These are phyloP conservation scores for Gymnobelideus leadbeateri DNA, from an alignment of 2,113 vertebrate species.

Conservation along the genomic window DNA sequence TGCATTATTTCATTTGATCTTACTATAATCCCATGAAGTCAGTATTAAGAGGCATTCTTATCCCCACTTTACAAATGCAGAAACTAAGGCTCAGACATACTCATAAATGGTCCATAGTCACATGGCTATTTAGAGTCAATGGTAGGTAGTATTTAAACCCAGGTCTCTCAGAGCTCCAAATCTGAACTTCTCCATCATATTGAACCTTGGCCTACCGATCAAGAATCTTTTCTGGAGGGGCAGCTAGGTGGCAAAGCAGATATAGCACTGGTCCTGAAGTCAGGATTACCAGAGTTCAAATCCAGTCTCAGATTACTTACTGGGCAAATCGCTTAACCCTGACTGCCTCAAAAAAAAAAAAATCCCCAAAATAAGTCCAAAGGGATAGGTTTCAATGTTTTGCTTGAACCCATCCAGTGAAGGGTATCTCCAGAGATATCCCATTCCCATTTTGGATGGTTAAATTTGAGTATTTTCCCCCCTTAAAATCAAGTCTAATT, in stretches of 20 bases:
- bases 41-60: neutral
- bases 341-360: too few relatives aligned
- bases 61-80: neutral
- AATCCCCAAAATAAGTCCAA: neutral
- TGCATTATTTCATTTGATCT: neutral
- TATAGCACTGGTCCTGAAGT: too few relatives aligned
- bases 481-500: neutral
- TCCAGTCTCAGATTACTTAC: too few relatives aligned
- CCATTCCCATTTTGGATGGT: neutral
- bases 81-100: neutral
- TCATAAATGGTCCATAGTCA: neutral
- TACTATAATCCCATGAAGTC: neutral
- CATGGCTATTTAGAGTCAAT: neutral
- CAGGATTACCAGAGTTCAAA: too few relatives aligned
- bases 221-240: neutral
- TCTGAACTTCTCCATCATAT: neutral
- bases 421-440: neutral
- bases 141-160: neutral
- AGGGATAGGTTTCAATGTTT: neutral
- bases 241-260: too few relatives aligned
- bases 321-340: too few relatives aligned
- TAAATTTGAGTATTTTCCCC: neutral
- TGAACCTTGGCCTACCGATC: neutral
- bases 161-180: neutral
- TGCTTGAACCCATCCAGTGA: neutral